Evolutionary conservation across 2,797 vertebrate genomes (phyloP).

Genomic region (Distichodus sexfasciatus): DNA sequence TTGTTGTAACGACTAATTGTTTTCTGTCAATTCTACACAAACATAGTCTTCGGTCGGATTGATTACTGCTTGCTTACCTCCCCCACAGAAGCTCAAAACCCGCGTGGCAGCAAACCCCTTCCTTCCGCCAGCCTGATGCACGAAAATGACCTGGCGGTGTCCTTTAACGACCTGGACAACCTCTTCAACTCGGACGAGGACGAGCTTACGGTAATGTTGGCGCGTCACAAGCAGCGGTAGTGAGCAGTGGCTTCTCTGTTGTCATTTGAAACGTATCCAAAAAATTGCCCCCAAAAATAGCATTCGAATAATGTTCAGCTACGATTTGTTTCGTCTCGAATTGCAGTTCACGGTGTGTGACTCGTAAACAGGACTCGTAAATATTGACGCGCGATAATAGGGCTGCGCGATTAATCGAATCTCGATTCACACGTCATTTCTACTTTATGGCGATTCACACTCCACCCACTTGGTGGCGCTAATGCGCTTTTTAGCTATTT

Average conservation of each 20-base stretch:
- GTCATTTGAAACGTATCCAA: not conserved
- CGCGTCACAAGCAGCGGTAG: accelerated
- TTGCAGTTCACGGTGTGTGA: no score
- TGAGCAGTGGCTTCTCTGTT: not conserved
- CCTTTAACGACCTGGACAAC: constrained; percentile 97
- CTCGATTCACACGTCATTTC: no score
- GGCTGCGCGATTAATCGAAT: no score
- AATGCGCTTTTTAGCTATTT: no score
- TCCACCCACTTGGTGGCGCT: no score
- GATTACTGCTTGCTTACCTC: not conserved
- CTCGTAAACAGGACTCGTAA: no score
- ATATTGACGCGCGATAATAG: no score
- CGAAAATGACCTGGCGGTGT: constrained; percentile 93
- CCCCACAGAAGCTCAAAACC: constrained; percentile 81
- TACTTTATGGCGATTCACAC: no score
- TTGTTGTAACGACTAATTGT: constrained; percentile 23
- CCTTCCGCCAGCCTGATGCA: constrained; percentile 94
- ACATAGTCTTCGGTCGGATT: no score
- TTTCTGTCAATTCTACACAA: not conserved
- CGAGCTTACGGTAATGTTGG: constrained; percentile 91
- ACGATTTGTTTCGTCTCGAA: no score
- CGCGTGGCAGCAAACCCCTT: constrained; percentile 83
- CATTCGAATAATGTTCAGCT: no score
- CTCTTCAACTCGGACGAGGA: constrained; percentile 99
- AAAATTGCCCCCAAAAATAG: no score